These are phyloP conservation scores for Papilio gigon DNA, from an alignment of 2,888 invertebrate species.

Conservation along the genomic window DNA sequence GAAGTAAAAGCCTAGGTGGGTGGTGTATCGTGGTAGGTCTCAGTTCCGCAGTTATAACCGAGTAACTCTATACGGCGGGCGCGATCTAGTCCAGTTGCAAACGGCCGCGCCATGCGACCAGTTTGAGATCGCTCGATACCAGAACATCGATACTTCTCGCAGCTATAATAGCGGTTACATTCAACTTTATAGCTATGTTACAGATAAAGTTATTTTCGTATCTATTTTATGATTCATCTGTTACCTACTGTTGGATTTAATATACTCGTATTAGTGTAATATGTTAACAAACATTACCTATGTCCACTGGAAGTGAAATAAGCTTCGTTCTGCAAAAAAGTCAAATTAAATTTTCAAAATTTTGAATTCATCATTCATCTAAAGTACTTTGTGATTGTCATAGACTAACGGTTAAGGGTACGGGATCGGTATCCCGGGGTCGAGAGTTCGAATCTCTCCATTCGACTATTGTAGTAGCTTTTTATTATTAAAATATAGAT, in stretches of 20 bases:
- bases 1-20: conserved; percentile 34
- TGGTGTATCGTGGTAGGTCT: conserved; percentile 40
- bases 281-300: too few species aligned
- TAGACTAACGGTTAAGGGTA: too few species aligned
- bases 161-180: conserved; percentile 33
- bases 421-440: too few species aligned
- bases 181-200: conserved; percentile 33
- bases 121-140: conserved; percentile 58
- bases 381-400: too few species aligned
- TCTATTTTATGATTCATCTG: conserved; percentile 17
- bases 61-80: conserved; percentile 32
- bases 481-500: too few species aligned
- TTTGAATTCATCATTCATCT: too few species aligned
- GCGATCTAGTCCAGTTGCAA: conserved; percentile 54
- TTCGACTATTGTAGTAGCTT: too few species aligned
- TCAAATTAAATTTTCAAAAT: too few species aligned
- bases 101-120: conserved; percentile 56
- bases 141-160: conserved; percentile 43
- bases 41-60: conserved; percentile 35
- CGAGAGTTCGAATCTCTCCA: too few species aligned
- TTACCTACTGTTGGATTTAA: conserved; percentile 1
- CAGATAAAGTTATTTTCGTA: conserved; percentile 30
- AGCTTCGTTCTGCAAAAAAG: too few species aligned
- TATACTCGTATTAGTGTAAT: neutral
- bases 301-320: neutral